Evolutionary conservation across 2,888 invertebrate genomes (phyloP).

Genomic region (Pristionchus entomophagus): DNA sequence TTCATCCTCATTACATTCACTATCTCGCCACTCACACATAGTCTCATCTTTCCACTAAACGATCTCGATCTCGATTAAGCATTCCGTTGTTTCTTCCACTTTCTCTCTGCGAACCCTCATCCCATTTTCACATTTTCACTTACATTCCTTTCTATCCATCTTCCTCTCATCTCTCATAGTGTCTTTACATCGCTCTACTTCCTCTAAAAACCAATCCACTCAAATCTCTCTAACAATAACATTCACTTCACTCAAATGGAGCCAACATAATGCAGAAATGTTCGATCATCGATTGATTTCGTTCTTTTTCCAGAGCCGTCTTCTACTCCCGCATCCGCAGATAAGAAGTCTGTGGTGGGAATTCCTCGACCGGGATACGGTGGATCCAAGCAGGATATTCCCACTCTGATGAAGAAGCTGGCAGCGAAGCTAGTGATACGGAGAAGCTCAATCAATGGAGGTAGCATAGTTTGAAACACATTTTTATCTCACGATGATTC

Average conservation of each 20-base stretch:
- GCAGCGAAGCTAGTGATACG: constrained; percentile 66
- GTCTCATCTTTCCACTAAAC: background rate
- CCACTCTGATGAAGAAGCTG: constrained; percentile 68
- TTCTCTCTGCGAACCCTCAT: constrained; percentile 1
- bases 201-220: constrained; percentile 23
- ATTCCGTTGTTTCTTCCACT: constrained; percentile 19
- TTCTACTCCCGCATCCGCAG: background rate
- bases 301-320: constrained; percentile 30
- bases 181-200: too few relatives aligned
- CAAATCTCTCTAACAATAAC: constrained; percentile 30
- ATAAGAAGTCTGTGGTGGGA: constrained; percentile 44
- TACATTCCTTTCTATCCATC: constrained; percentile 32
- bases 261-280: background rate
- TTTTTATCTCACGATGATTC: too few relatives aligned
- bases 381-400: constrained; percentile 55
- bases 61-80: background rate
- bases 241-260: constrained; percentile 30
- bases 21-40: background rate
- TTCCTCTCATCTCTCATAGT: constrained; percentile 24
- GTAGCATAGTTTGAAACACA: too few relatives aligned
- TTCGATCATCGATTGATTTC: constrained; percentile 15
- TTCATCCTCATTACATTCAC: background rate
- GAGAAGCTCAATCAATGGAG: too few relatives aligned
- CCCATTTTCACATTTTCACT: constrained; percentile 11
- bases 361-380: constrained; percentile 34